These are phyloP conservation scores for Deilephila elpenor DNA, from an alignment of 2,888 invertebrate species.

Conservation along the genomic window DNA sequence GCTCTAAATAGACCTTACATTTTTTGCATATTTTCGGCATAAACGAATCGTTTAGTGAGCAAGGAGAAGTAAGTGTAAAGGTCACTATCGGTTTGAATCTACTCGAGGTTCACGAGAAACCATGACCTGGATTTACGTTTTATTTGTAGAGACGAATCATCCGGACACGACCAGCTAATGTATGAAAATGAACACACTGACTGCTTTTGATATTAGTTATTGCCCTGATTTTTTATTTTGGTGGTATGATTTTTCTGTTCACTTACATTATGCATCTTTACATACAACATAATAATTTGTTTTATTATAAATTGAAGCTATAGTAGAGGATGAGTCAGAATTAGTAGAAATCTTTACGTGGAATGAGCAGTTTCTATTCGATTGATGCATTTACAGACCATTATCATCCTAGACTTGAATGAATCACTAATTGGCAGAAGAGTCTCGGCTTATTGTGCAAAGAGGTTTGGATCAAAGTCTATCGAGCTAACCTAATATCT, in stretches of 20 bases:
- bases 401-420: no score
- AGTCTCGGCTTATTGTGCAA: no score
- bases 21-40: not conserved
- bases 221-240: not conserved
- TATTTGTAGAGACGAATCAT: slow-evolving; percentile 66
- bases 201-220: not conserved
- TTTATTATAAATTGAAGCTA: no score
- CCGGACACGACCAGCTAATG: slow-evolving; percentile 22
- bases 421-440: no score
- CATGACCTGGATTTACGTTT: slow-evolving; percentile 74
- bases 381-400: no score
- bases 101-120: slow-evolving; percentile 66
- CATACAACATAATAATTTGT: no score
- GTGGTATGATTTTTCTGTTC: not conserved
- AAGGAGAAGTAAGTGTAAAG: slow-evolving; percentile 51
- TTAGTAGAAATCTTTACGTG: no score
- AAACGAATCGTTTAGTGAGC: slow-evolving; percentile 23
- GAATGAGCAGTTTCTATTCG: no score
- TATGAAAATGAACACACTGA: slow-evolving; percentile 24
- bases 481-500: no score
- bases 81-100: slow-evolving; percentile 46
- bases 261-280: not conserved
- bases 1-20: not conserved
- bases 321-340: no score
- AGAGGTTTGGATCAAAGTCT: no score